These are phyloP conservation scores for Enteromius anoplus DNA, from an alignment of 2,797 vertebrate genomes.

Conservation along the genomic window DNA sequence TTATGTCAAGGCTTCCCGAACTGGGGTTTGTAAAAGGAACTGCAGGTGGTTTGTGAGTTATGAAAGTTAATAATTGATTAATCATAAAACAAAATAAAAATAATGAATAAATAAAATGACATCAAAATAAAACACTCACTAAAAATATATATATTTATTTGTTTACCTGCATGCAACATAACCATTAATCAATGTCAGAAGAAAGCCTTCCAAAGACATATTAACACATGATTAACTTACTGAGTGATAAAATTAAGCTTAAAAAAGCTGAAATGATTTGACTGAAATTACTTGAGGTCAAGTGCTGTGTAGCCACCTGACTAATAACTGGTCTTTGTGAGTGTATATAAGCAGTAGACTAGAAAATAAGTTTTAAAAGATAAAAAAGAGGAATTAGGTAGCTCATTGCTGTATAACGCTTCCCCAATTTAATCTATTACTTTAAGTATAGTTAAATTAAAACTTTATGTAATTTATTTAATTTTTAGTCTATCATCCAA, in stretches of 20 bases:
- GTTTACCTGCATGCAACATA: neutral
- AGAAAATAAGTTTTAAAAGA: neutral
- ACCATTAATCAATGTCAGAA: neutral
- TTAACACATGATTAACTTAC: neutral
- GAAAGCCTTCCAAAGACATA: neutral
- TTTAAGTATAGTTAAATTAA: neutral
- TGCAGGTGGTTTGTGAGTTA: neutral
- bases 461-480: conserved; percentile 6
- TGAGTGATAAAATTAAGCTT: too few relatives aligned
- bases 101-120: too few relatives aligned
- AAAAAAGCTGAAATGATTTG: neutral
- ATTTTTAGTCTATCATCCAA: neutral
- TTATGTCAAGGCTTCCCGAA: neutral
- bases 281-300: too few relatives aligned
- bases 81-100: neutral
- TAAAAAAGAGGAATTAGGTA: neutral
- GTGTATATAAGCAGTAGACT: neutral
- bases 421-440: neutral
- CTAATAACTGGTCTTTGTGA: neutral
- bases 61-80: neutral
- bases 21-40: neutral
- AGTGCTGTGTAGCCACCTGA: neutral
- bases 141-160: neutral
- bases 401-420: neutral
- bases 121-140: neutral